Evolutionary conservation across 2,797 vertebrate species (phyloP).

Genomic region (Coendou prehensilis): DNA sequence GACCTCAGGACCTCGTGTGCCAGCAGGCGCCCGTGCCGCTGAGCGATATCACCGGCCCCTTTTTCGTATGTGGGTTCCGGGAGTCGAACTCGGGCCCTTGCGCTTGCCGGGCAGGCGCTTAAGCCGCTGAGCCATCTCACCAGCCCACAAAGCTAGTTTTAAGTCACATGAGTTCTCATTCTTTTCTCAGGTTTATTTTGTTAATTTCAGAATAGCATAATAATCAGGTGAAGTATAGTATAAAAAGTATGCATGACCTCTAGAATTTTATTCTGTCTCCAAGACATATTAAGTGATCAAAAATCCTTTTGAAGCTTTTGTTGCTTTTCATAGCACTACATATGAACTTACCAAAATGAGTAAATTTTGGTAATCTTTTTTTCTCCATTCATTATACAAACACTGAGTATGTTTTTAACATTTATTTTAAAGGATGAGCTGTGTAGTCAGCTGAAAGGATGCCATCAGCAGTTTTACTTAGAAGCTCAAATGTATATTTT

Average conservation of each 20-base stretch:
- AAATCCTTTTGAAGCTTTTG: slow-evolving; percentile 23
- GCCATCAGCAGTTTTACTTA: slow-evolving; percentile 28
- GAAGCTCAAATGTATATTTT: not conserved
- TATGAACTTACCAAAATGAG: not conserved
- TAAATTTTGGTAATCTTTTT: not conserved
- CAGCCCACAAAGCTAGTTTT: slow-evolving; percentile 86
- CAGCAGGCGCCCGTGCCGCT: too few species aligned
- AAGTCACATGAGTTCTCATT: slow-evolving; percentile 76
- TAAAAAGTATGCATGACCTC: slow-evolving; percentile 60
- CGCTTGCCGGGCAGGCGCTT: too few species aligned
- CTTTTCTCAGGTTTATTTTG: slow-evolving; percentile 69
- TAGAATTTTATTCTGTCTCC: slow-evolving; percentile 61
- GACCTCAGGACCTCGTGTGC: too few species aligned
- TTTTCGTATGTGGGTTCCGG: too few species aligned
- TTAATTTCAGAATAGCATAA: slow-evolving; percentile 16
- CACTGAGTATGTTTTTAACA: not conserved
- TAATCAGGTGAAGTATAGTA: not conserved
- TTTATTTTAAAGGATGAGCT: not conserved
- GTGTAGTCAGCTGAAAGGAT: not conserved
- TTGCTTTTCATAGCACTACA: not conserved
- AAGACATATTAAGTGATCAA: not conserved
- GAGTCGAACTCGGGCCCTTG: too few species aligned
- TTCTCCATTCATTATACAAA: not conserved
- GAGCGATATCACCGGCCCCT: too few species aligned
- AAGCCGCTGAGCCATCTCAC: too few species aligned